Conservation (phyloP, 2,113 vertebrate genomes). For the Suncus etruscus region DNA sequence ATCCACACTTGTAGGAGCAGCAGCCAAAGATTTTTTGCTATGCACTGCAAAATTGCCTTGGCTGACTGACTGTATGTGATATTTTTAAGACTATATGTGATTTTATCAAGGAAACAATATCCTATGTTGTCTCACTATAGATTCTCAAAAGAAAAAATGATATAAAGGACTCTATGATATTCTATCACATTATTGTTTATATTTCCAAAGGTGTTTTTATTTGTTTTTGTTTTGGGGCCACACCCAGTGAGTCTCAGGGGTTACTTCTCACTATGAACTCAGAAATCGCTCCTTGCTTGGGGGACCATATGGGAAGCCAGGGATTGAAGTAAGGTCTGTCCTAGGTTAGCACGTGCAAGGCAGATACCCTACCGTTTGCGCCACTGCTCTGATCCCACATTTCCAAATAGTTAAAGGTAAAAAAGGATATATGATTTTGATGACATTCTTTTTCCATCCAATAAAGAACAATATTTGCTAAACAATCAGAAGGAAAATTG, state of each 20-base stretch:
- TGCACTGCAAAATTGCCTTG: conserved; percentile 50
- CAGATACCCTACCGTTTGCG: too few relatives aligned
- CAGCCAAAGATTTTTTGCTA: conserved; percentile 64
- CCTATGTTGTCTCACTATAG: conserved; percentile 35
- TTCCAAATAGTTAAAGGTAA: conserved; percentile 23
- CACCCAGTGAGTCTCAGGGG: too few relatives aligned
- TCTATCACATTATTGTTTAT: not conserved
- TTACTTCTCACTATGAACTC: too few relatives aligned
- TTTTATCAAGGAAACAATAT: conserved; percentile 50
- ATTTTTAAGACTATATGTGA: conserved; percentile 7
- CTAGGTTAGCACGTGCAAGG: too few relatives aligned
- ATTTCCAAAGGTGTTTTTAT: too few relatives aligned
- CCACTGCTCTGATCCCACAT: not conserved
- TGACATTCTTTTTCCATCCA: not conserved
- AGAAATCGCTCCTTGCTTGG: too few relatives aligned
- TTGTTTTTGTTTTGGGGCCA: too few relatives aligned
- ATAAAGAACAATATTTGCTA: conserved; percentile 36
- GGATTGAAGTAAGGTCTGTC: too few relatives aligned
- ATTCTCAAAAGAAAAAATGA: conserved; percentile 53
- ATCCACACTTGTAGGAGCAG: not conserved
- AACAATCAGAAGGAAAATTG: conserved; percentile 23
- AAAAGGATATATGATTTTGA: not conserved
- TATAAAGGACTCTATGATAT: conserved; percentile 44
- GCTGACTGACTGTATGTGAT: conserved; percentile 4
- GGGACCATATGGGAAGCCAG: too few relatives aligned